Percentiles rank a stretch among this genome's conserved stretches.
These are phyloP conservation scores for Magallana nippona DNA, from an alignment of 2,888 invertebrate species.

Conservation along the genomic window DNA sequence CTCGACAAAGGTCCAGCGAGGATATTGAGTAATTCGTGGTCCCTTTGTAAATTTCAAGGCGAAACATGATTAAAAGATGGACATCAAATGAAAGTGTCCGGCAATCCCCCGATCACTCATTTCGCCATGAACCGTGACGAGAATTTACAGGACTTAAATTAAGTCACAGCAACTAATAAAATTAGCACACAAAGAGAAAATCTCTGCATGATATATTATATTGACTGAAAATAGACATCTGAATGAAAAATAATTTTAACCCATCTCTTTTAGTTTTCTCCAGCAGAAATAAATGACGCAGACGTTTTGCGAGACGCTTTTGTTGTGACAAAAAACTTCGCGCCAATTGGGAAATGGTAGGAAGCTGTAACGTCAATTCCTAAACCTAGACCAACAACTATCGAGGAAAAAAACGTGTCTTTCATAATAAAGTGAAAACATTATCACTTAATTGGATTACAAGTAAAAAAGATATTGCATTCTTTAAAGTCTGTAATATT, in stretches of 20 bases:
- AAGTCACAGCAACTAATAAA: slow-evolving; percentile 27
- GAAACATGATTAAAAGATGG: slow-evolving; percentile 32
- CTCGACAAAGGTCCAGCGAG: slow-evolving; percentile 9
- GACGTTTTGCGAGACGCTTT: background rate
- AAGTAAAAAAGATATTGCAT: slow-evolving; percentile 29
- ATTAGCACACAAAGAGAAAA: slow-evolving; percentile 23
- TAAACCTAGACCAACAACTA: slow-evolving; percentile 12
- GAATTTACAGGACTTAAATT: slow-evolving; percentile 4
- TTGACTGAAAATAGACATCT: slow-evolving; percentile 5
- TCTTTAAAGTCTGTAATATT: slow-evolving; percentile 25
- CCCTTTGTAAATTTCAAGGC: slow-evolving; percentile 31
- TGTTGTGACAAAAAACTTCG: background rate
- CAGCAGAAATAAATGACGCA: slow-evolving; percentile 9
- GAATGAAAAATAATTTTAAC: background rate
- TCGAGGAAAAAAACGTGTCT: slow-evolving; percentile 36
- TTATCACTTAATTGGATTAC: slow-evolving; percentile 50
- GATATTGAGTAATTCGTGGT: slow-evolving; percentile 14
- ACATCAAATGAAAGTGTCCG: slow-evolving; percentile 25
- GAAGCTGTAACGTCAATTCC: background rate
- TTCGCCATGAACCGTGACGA: background rate
- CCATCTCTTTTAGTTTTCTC: background rate
- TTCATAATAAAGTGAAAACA: slow-evolving; percentile 49
- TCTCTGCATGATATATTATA: slow-evolving; percentile 16
- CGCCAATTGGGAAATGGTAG: background rate
- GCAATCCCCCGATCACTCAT: slow-evolving; percentile 13